phyloP scores from a whole-genome alignment of 2,797 vertebrate species.

The Fringilla coelebs region DNA sequence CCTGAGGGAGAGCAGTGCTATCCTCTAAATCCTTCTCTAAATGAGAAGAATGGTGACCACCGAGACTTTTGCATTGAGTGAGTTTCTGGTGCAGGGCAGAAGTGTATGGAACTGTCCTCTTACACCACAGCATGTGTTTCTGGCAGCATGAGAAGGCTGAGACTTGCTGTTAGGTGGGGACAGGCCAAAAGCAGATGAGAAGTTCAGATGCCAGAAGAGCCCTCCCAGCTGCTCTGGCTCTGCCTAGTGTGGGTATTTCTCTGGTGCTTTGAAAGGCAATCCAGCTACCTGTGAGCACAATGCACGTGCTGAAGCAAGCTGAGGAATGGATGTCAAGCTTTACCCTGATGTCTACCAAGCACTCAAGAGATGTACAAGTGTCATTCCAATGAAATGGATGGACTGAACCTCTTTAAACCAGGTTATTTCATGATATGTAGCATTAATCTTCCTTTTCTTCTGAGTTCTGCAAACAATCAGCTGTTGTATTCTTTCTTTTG shows the following conservation, averaged over 20 bases:
- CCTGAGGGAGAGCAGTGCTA: background rate
- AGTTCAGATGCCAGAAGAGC: background rate
- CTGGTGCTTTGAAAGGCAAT: background rate
- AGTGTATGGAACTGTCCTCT: background rate
- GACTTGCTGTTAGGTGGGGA: accelerated
- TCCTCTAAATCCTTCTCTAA: background rate
- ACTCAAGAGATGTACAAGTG: background rate
- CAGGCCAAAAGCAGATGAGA: background rate
- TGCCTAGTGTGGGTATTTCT: background rate
- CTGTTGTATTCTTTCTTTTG: background rate
- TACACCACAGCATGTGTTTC: background rate
- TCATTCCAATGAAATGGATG: background rate
- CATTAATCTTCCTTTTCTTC: background rate
- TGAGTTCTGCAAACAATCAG: background rate
- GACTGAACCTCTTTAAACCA: background rate
- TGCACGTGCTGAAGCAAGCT: background rate
- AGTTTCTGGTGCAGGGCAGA: background rate
- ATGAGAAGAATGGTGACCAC: background rate
- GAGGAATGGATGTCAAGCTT: background rate
- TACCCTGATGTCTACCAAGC: background rate
- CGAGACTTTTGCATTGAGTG: background rate
- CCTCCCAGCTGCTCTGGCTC: background rate
- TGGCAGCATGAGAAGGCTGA: background rate
- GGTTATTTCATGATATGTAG: background rate
- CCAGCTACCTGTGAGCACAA: background rate